A percentile compares a stretch with the other conserved stretches of the same genome.
phyloP scores from a whole-genome alignment of 2,113 vertebrate species.

The Nesoenas mayeri region DNA sequence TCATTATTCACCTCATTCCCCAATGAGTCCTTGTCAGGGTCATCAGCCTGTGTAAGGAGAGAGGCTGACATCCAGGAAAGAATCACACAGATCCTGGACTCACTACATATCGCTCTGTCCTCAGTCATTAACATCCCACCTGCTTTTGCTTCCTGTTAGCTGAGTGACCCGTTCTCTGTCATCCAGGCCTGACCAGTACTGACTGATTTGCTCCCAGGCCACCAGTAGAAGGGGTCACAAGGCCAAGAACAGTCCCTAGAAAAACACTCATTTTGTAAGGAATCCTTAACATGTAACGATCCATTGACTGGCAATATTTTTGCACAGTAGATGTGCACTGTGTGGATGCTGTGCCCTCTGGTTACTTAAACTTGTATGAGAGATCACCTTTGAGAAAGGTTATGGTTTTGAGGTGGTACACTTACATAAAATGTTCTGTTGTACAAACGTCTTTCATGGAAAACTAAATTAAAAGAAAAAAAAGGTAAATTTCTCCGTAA shows the following conservation, averaged over 20 bases:
- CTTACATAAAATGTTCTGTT: neutral
- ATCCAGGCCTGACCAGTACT: neutral
- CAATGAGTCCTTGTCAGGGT: neutral
- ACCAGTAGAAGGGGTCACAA: neutral
- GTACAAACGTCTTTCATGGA: neutral
- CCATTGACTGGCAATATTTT: neutral
- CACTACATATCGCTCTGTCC: fast-evolving
- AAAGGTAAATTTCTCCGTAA: neutral
- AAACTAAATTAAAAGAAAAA: neutral
- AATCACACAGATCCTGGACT: neutral
- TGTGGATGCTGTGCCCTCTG: neutral
- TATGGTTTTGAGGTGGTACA: fast-evolving
- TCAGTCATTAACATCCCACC: neutral
- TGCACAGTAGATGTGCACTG: neutral
- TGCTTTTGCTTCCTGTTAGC: neutral
- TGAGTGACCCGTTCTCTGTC: neutral
- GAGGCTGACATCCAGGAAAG: neutral
- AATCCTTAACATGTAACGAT: neutral
- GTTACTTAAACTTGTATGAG: neutral
- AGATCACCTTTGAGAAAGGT: neutral
- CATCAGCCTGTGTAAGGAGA: neutral
- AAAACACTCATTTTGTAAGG: neutral
- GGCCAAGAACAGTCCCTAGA: neutral
- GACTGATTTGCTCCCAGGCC: neutral
- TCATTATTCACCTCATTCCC: neutral